Conservation (phyloP, 1,140 invertebrate genomes). For the Nasonia vitripennis region DNA sequence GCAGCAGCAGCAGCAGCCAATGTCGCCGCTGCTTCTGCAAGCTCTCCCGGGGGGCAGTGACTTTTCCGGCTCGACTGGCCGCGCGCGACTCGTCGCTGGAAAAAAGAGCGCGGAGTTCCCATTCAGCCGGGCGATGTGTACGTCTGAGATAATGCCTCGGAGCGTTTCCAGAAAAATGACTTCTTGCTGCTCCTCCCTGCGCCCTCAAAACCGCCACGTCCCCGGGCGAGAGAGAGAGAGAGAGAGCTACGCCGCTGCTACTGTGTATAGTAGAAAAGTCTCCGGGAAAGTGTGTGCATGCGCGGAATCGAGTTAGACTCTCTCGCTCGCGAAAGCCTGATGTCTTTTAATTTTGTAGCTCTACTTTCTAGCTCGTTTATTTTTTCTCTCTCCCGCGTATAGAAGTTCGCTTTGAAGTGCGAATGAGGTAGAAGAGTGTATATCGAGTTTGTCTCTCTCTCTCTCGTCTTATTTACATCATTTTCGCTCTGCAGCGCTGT, state of each 20-base stretch:
- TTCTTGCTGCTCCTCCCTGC: not conserved
- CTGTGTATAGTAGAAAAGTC: not conserved
- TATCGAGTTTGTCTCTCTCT: no score
- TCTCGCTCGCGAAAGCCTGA: conserved; percentile 7
- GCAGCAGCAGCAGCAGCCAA: not conserved
- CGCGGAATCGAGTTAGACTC: conserved; percentile 34
- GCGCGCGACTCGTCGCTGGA: not conserved
- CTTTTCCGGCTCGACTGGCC: not conserved
- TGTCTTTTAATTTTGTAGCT: conserved; percentile 21
- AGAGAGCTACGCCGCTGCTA: not conserved
- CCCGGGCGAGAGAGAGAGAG: no score
- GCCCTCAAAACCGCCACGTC: not conserved
- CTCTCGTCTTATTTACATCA: not conserved
- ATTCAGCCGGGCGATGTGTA: conserved; percentile 14
- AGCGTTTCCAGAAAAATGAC: conserved; percentile 36
- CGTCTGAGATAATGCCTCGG: conserved; percentile 32
- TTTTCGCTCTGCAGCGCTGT: not conserved
- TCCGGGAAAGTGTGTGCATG: not conserved
- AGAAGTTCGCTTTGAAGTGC: not conserved
- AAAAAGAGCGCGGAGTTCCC: not conserved
- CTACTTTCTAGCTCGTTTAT: not conserved
- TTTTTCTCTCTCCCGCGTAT: not conserved
- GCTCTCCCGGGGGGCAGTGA: not conserved
- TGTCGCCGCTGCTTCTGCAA: not conserved
- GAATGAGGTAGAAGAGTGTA: no score